Evolutionary conservation across 2,888 invertebrate species (phyloP).

Genomic region (Seira ritae): DNA sequence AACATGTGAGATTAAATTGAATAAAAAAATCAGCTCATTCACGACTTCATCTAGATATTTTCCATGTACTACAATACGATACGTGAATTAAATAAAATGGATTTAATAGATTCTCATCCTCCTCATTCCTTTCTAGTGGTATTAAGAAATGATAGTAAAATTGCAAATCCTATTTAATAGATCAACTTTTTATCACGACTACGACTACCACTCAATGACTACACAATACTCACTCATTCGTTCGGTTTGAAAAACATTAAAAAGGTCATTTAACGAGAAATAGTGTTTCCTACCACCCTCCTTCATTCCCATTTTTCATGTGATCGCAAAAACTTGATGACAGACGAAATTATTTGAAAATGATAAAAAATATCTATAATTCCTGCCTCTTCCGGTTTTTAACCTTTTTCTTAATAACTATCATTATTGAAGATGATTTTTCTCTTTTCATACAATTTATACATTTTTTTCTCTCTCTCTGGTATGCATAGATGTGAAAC

Average conservation of each 20-base stretch:
- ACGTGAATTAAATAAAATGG: background rate
- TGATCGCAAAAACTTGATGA: conserved; percentile 50
- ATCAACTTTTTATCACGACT: background rate
- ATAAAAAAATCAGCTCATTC: conserved; percentile 3
- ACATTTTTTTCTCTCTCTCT: background rate
- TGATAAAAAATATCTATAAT: conserved; percentile 53
- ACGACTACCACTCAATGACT: no score
- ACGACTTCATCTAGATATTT: background rate
- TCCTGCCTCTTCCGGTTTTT: conserved; percentile 63
- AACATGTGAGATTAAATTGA: conserved; percentile 10
- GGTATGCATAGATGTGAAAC: background rate
- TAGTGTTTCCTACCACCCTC: background rate
- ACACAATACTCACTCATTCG: background rate
- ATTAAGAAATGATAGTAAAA: background rate
- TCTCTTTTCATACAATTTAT: conserved; percentile 3
- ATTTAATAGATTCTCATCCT: background rate
- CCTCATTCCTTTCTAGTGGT: no score
- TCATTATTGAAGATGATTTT: conserved; percentile 55
- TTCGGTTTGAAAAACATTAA: background rate
- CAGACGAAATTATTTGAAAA: conserved; percentile 61
- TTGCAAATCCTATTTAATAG: background rate
- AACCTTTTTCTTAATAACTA: conserved; percentile 55
- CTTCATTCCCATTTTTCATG: background rate
- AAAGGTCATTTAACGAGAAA: conserved; percentile 2
- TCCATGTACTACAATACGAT: no score